phyloP scores from a whole-genome alignment of 1,140 invertebrate species.

The Maniola jurtina region DNA sequence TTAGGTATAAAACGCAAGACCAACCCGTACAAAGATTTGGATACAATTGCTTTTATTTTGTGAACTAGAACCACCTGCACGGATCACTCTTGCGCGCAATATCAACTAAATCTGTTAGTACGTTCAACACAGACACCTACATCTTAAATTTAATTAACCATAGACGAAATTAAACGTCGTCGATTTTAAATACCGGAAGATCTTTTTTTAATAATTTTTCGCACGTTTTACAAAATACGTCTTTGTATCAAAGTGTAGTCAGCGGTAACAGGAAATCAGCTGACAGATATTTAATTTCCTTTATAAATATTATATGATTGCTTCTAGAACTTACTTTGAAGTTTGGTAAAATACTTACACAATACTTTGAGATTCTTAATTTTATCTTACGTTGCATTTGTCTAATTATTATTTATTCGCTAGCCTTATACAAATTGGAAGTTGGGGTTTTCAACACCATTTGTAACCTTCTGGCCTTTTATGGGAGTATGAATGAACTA shows the following conservation, averaged over 20 bases:
- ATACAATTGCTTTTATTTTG: slow-evolving; percentile 33
- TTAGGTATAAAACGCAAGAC: slow-evolving; percentile 42
- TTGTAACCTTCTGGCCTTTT: slow-evolving; percentile 46
- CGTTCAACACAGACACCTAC: slow-evolving; percentile 73
- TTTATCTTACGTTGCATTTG: slow-evolving; percentile 74
- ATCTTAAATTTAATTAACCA: slow-evolving; percentile 73
- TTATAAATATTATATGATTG: slow-evolving; percentile 71
- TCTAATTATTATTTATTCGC: slow-evolving; percentile 56
- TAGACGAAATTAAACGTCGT: slow-evolving; percentile 72
- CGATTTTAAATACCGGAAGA: slow-evolving; percentile 70
- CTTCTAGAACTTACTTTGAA: slow-evolving; percentile 69
- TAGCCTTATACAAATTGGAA: slow-evolving; percentile 66
- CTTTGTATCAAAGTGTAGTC: slow-evolving; percentile 75
- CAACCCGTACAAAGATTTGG: slow-evolving; percentile 13
- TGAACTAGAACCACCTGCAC: slow-evolving; percentile 14
- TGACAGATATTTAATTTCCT: slow-evolving; percentile 60
- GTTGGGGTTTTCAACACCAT: slow-evolving; percentile 51
- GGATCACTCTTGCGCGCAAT: slow-evolving; percentile 43
- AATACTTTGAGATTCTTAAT: slow-evolving; percentile 72
- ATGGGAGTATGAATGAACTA: slow-evolving; percentile 61
- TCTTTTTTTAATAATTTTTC: slow-evolving; percentile 58
- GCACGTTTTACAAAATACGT: slow-evolving; percentile 73
- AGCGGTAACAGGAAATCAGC: slow-evolving; percentile 70
- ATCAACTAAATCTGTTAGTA: slow-evolving; percentile 75
- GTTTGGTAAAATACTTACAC: slow-evolving; percentile 76